Evolutionary conservation across 2,113 vertebrate genomes (phyloP).

Genomic region (Crotalus tigris): DNA sequence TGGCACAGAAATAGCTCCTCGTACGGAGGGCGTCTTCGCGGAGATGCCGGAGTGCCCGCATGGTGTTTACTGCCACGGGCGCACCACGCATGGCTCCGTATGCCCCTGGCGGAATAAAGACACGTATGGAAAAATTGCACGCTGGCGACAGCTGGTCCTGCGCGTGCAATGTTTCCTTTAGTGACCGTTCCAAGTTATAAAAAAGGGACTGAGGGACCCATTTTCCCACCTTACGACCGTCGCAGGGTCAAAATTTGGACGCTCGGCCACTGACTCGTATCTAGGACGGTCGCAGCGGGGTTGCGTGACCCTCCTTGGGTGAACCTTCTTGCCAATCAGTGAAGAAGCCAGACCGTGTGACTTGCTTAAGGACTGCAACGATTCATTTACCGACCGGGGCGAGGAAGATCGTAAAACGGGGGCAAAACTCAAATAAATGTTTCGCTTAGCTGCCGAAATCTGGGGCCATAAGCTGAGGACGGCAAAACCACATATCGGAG

Average conservation of each 20-base stretch:
- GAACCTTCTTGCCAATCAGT: no score
- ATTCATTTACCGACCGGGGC: not conserved
- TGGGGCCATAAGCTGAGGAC: not conserved
- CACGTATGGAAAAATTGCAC: not conserved
- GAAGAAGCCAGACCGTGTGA: no score
- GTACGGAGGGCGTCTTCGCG: not conserved
- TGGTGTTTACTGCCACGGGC: rapidly evolving
- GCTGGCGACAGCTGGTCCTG: no score
- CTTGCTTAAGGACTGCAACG: not conserved
- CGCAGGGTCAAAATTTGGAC: no score
- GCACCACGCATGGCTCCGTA: rapidly evolving
- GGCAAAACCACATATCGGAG: rapidly evolving
- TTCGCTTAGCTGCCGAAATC: not conserved
- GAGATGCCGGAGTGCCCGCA: not conserved
- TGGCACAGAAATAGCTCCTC: not conserved
- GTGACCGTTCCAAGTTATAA: not conserved
- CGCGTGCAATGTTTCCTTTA: not conserved
- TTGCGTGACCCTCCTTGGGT: no score
- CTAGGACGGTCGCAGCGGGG: no score
- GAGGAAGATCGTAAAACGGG: not conserved
- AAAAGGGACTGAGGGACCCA: not conserved
- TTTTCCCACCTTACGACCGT: not conserved
- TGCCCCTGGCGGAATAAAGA: rapidly evolving
- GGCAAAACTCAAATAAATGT: not conserved
- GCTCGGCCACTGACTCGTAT: no score